These are phyloP conservation scores for Lordiphosa collinella DNA, from an alignment of 1,140 invertebrate genomes.

Conservation along the genomic window DNA sequence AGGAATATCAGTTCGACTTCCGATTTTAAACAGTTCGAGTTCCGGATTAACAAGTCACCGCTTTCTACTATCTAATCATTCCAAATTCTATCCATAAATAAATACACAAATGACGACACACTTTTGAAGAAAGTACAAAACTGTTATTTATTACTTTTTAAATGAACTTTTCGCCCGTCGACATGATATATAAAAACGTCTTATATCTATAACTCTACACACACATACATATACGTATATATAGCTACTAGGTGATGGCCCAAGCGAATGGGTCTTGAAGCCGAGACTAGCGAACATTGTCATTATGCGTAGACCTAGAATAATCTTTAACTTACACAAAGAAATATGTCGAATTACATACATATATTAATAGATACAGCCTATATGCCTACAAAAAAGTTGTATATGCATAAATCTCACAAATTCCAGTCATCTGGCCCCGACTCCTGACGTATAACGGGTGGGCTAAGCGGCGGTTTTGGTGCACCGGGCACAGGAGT, in stretches of 20 bases:
- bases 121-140: conserved; percentile 62
- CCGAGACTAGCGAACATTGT: conserved; percentile 64
- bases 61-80: not conserved
- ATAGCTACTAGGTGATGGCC: conserved; percentile 35
- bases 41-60: too few species aligned
- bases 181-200: conserved; percentile 25
- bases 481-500: conserved; percentile 60
- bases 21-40: too few species aligned
- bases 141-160: conserved; percentile 42
- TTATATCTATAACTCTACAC: conserved; percentile 25
- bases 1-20: too few species aligned
- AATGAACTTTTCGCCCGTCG: conserved; percentile 35
- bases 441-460: conserved; percentile 58
- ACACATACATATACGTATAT: conserved; percentile 30
- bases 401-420: conserved; percentile 66
- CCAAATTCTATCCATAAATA: not conserved
- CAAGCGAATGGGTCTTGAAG: too few species aligned
- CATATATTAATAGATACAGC: conserved; percentile 32
- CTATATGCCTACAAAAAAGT: conserved; percentile 39
- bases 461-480: conserved; percentile 43
- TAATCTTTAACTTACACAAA: conserved; percentile 42
- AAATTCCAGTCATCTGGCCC: conserved; percentile 72
- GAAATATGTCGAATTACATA: too few species aligned
- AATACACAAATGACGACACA: conserved; percentile 9
- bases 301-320: conserved; percentile 54